phyloP scores from a whole-genome alignment of 2,113 vertebrate species.

The Alosa alosa region DNA sequence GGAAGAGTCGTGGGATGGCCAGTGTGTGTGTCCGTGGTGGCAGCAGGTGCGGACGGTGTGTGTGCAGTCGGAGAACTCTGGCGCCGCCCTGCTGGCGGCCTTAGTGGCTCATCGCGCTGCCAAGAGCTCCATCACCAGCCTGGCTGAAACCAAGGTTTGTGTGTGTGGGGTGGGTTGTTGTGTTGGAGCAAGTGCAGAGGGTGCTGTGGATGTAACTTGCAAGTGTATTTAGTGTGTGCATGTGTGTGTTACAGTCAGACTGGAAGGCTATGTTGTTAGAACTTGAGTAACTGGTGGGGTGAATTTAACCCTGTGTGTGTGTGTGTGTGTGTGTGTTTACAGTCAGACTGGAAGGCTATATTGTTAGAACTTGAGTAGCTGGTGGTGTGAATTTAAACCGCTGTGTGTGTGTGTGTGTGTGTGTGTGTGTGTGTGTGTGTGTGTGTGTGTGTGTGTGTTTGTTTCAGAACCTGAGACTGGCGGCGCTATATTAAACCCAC shows the following conservation, averaged over 20 bases:
- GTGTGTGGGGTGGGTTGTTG: conserved; percentile 8
- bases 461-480: too few species aligned
- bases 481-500: too few species aligned
- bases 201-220: not conserved
- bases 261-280: too few species aligned
- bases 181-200: conserved; percentile 1
- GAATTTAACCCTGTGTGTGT: too few species aligned
- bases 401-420: not conserved
- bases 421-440: not conserved
- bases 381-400: not conserved
- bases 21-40: conserved; percentile 95
- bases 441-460: too few species aligned
- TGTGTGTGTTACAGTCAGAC: too few species aligned
- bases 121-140: conserved; percentile 73
- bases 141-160: conserved; percentile 75
- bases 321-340: too few species aligned
- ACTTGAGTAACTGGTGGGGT: too few species aligned
- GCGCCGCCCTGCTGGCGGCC: conserved; percentile 84
- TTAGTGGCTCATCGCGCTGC: conserved; percentile 82
- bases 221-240: not conserved
- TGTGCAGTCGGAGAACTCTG: conserved; percentile 81
- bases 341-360: too few species aligned
- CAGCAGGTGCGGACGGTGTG: conserved; percentile 89
- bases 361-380: not conserved
- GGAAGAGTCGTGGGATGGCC: conserved; percentile 88